phyloP scores from a whole-genome alignment of 2,797 vertebrate genomes.

The Pantherophis alleghaniensis region DNA sequence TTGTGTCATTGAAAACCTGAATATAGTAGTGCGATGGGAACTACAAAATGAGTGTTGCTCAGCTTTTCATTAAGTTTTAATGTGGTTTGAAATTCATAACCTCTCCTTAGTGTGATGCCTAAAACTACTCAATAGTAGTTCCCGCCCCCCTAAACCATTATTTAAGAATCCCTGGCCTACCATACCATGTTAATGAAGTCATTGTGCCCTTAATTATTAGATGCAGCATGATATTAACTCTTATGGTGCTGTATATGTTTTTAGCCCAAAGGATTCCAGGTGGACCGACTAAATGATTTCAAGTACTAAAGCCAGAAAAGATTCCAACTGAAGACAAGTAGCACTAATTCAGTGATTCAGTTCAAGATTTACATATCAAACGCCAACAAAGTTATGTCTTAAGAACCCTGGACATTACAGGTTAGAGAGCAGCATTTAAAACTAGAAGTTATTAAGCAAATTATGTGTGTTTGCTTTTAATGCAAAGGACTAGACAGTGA shows the following conservation, averaged over 20 bases:
- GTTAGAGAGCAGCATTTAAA: not conserved
- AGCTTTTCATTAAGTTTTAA: not conserved
- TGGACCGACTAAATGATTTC: not conserved
- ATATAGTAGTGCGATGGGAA: not conserved
- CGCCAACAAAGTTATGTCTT: not conserved
- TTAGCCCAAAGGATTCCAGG: not conserved
- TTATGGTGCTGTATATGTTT: not conserved
- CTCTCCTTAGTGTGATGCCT: not conserved
- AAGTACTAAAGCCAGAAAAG: not conserved
- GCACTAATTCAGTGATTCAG: not conserved
- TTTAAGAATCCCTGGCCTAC: not conserved
- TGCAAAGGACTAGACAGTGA: not conserved
- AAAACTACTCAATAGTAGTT: not conserved
- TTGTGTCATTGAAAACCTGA: not conserved
- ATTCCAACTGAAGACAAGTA: not conserved
- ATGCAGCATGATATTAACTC: not conserved
- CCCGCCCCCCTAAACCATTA: not conserved
- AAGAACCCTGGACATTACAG: not conserved
- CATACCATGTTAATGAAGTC: not conserved
- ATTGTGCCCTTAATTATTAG: not conserved
- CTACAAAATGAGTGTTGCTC: not conserved
- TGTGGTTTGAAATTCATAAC: not conserved
- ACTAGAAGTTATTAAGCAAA: not conserved
- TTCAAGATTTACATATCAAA: not conserved
- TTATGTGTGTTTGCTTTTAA: not conserved